These are phyloP conservation scores for Menidia menidia DNA, from an alignment of 2,797 vertebrate species.

Conservation along the genomic window DNA sequence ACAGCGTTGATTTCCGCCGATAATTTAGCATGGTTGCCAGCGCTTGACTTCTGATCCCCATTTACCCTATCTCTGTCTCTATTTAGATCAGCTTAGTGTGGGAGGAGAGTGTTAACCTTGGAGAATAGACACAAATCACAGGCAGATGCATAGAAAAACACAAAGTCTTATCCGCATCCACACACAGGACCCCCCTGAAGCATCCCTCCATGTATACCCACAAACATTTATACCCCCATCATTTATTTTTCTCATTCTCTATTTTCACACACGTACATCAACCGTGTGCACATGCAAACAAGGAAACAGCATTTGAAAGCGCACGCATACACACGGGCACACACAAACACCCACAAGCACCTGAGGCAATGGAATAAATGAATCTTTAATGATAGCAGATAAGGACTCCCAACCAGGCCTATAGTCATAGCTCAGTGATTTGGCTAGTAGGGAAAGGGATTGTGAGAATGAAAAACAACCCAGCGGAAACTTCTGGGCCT, in stretches of 20 bases:
- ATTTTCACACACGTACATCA: constrained; percentile 62
- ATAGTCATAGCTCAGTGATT: constrained; percentile 84
- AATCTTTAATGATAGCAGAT: constrained; percentile 85
- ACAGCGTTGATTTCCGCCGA: constrained; percentile 84
- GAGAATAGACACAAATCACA: constrained; percentile 73
- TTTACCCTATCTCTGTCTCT: constrained; percentile 82
- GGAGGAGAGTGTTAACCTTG: constrained; percentile 84
- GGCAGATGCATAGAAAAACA: constrained; percentile 71
- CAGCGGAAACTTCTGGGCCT: constrained; percentile 80
- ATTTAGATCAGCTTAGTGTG: constrained; percentile 81
- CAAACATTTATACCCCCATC: constrained; percentile 77
- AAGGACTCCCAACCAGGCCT: constrained; percentile 83
- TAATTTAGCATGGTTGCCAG: constrained; percentile 85
- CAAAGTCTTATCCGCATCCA: constrained; percentile 71
- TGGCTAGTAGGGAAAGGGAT: constrained; percentile 77
- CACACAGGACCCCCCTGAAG: constrained; percentile 69
- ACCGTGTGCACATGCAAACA: constrained; percentile 66
- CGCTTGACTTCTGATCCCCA: constrained; percentile 85
- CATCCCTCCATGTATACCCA: constrained; percentile 64
- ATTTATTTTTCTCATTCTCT: constrained; percentile 64
- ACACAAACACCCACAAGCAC: constrained; percentile 74
- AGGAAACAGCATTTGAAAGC: constrained; percentile 69
- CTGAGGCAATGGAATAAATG: constrained; percentile 83
- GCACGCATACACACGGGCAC: constrained; percentile 40
- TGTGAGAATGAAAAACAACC: constrained; percentile 82